These are phyloP conservation scores for Lutjanus campechanus DNA, from an alignment of 2,797 vertebrate species.

Conservation along the genomic window DNA sequence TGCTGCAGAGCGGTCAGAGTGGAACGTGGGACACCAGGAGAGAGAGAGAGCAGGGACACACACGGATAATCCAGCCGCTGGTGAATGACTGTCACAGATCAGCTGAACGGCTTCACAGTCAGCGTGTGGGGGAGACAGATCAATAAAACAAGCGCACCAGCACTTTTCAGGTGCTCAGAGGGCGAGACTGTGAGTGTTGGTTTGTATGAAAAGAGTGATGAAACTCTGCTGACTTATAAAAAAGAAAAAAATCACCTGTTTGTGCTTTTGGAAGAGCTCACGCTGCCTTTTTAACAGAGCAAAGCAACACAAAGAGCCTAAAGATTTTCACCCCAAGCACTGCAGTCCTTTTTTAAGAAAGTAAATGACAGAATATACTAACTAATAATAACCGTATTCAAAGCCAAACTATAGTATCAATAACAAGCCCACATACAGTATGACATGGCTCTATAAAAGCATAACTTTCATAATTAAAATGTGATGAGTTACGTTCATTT, in stretches of 20 bases:
- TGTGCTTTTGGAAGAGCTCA: too few species aligned
- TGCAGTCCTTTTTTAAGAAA: neutral
- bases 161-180: constrained; percentile 2
- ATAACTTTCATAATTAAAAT: neutral
- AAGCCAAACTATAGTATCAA: neutral
- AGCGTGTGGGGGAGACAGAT: constrained; percentile 16
- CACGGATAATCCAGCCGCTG: neutral
- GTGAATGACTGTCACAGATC: constrained; percentile 28
- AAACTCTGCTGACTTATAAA: constrained; percentile 11
- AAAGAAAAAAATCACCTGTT: neutral
- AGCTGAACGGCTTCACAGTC: constrained; percentile 26
- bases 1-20: neutral
- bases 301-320: neutral
- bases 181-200: neutral
- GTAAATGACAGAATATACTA: neutral
- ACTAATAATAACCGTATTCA: too few species aligned
- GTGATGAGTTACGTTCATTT: neutral
- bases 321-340: neutral
- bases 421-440: neutral
- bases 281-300: neutral
- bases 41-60: neutral
- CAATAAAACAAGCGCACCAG: constrained; percentile 41
- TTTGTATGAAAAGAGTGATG: neutral
- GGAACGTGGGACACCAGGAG: neutral
- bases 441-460: neutral